A percentile compares a stretch with the other conserved stretches of the same genome.
These are phyloP conservation scores for Cololabis saira DNA, from an alignment of 2,113 vertebrate species.

Conservation along the genomic window DNA sequence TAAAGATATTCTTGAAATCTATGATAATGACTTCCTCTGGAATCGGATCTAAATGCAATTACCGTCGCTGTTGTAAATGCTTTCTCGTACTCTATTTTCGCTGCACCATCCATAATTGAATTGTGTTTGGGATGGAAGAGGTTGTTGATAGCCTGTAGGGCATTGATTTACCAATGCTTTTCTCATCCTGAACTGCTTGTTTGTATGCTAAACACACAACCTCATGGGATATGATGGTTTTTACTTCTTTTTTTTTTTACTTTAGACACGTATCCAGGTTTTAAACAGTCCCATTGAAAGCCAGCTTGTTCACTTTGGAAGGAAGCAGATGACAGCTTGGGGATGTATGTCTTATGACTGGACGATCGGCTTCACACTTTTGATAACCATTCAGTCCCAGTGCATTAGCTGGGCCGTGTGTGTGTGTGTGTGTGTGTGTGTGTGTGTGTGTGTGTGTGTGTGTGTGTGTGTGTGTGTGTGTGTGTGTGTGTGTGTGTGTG, in stretches of 20 bases:
- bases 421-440: constrained; percentile 33
- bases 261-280: constrained; percentile 33
- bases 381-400: constrained; percentile 43
- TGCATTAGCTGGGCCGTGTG: constrained; percentile 43
- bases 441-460: constrained; percentile 38
- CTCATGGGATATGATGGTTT: constrained; percentile 60
- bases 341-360: constrained; percentile 53
- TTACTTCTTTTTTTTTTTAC: constrained; percentile 10
- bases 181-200: constrained; percentile 62
- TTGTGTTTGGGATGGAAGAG: constrained; percentile 67
- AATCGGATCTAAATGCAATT: constrained; percentile 76
- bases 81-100: constrained; percentile 70
- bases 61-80: constrained; percentile 70
- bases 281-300: constrained; percentile 42
- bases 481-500: constrained; percentile 40
- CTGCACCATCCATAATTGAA: constrained; percentile 67
- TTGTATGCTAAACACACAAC: constrained; percentile 69
- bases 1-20: constrained; percentile 76
- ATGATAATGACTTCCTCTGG: constrained; percentile 78
- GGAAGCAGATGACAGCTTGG: constrained; percentile 44
- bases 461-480: constrained; percentile 35
- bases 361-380: constrained; percentile 55
- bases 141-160: constrained; percentile 65
- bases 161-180: constrained; percentile 64
- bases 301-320: constrained; percentile 38